Evolutionary conservation across 1,140 invertebrate genomes (phyloP).

Genomic region (Portunus trituberculatus): DNA sequence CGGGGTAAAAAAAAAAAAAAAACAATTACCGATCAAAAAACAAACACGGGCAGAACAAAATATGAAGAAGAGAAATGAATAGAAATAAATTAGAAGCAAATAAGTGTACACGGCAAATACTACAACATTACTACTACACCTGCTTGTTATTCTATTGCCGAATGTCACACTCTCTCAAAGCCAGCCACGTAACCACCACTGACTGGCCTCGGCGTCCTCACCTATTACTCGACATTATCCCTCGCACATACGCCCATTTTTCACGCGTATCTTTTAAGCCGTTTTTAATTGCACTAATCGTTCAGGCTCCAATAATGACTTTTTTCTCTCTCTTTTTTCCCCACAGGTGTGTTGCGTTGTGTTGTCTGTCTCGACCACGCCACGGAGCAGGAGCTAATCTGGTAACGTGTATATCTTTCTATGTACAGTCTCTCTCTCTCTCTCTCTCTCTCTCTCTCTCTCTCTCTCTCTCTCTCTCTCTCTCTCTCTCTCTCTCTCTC

Average conservation of each 20-base stretch:
- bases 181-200: too few relatives aligned
- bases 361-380: neutral
- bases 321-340: neutral
- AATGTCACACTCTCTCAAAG: too few relatives aligned
- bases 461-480: slow-evolving; percentile 36
- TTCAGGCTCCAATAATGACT: neutral
- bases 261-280: too few relatives aligned
- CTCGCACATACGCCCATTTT: neutral
- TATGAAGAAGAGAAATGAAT: too few relatives aligned
- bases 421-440: slow-evolving; percentile 38
- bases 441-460: too few relatives aligned
- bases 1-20: too few relatives aligned
- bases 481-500: slow-evolving; percentile 54
- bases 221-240: neutral
- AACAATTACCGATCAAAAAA: too few relatives aligned
- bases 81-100: too few relatives aligned
- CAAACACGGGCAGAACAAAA: too few relatives aligned
- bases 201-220: neutral
- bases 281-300: neutral
- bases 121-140: too few relatives aligned
- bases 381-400: neutral
- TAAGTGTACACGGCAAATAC: too few relatives aligned
- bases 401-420: neutral
- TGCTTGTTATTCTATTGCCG: too few relatives aligned
- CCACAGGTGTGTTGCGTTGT: neutral